Evolutionary conservation across 2,888 invertebrate species (phyloP), one percentile per base, ranked within the genome.

Genomic region (Heliconius sara): DNA sequence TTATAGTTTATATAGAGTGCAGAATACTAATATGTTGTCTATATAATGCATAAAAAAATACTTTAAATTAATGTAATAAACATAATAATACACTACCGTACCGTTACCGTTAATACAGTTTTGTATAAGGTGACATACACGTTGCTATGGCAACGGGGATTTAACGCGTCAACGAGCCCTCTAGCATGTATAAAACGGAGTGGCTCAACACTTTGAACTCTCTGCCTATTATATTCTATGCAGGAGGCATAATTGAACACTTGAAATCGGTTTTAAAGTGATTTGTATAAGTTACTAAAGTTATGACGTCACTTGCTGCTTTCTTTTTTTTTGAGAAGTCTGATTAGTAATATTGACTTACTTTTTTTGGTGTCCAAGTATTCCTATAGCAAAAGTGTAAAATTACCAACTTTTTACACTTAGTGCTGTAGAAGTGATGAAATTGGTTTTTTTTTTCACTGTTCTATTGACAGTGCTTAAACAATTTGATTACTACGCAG

Each of bases 391-490:
- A n/a, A 68, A 60, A n/a, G 12, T 39, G 39, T 68, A 39, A 67
- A 67, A 4, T 3, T 68, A 68, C 22, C n/a, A 68, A 68, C n/a
- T 39, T 12, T 25, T 25, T 43, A 25, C 39, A 68, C 68, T 68
- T 39, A 7, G 43, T 43, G 68, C n/a, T 39, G 43, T 13, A 13
- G 16, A 68, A 43, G 68, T 68, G 68, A 16, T 22, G 7, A 7
- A 43, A 43, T 43, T 68, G 68, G 43, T 68, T 13, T 3, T n/a
- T 25, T 39, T 68, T 68, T 68, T 68, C 16, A 68, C 68, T 68
- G n/a, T 43, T 43, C 68, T 68, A 43, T 43, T 68, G 43, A 43
- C 68, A 43, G 43, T 43, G 39, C n/a, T 43, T 39, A n/a, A 68
- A 43, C 43, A 43, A n/a, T n/a, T 68, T 39, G 13, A 25, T 9